Base-by-base conservation (phyloP, 2,797 vertebrate genomes). In the Rachycentron canadum region DNA sequence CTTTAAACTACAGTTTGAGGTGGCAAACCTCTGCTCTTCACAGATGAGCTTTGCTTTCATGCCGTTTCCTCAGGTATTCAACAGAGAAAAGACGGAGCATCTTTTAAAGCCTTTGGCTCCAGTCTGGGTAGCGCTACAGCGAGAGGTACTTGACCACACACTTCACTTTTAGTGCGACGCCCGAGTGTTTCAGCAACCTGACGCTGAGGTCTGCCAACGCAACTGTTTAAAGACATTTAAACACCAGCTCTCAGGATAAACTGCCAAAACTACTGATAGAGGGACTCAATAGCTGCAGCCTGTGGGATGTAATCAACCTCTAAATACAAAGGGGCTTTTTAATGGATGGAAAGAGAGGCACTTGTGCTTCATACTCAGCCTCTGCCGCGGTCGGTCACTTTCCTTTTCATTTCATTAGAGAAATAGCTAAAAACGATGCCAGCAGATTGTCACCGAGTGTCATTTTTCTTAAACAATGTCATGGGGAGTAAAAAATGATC, bases 231-330 rank as follows among this genome's bases (percentile, higher is more conserved):
- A 45, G 32, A 50, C 40, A 34, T 70, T 72, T 49, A 49, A 30
- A 73, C 13, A 32, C 38, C 3, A 5, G n/a, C 58, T 58, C 58
- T 57, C 11, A 3, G 69, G 60, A n/a, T 64, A 50, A 86, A 80
- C 55, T 65, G 61, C 23, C 19, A 43, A 28, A 49, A 55, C 38
- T n/a, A 49, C 32, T n/a, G 61, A 67, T 23, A 43, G 73, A 49
- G 32, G 63, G 71, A 32, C 52, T 69, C 40, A 60, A 68, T 12
- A 19, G 70, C 57, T 45, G 41, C 40, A 75, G 56, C 67, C 63
- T 45, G 66, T 56, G n/a, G 76, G 69, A 28, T 63, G 43, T 34
- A 81, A 84, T 84, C 77, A 72, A 62, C 57, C 69, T 61, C 49
- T 55, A 68, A 81, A 64, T 59, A 75, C 58, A 89, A 69, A 69